These are phyloP conservation scores for Trachymyrmex septentrionalis DNA, from an alignment of 1,140 invertebrate species.

Conservation along the genomic window DNA sequence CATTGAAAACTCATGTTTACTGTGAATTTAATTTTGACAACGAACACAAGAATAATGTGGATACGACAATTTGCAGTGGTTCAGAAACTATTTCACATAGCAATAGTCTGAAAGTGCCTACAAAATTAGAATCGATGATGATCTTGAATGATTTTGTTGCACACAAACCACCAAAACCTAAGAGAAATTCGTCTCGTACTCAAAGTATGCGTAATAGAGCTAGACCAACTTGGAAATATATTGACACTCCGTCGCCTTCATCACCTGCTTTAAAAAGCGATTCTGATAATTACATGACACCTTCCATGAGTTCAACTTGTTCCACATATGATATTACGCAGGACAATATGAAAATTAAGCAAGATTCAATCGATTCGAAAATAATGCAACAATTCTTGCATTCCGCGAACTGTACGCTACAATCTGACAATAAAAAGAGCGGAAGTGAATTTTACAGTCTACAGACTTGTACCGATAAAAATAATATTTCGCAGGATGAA, in stretches of 20 bases:
- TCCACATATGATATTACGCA: not conserved
- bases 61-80: constrained; percentile 61
- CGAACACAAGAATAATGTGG: constrained; percentile 53
- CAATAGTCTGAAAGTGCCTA: constrained; percentile 73
- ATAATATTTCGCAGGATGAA: not conserved
- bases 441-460: constrained; percentile 77
- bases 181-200: constrained; percentile 80
- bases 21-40: constrained; percentile 81
- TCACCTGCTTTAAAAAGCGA: constrained; percentile 59
- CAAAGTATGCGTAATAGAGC: constrained; percentile 83
- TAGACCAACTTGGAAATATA: constrained; percentile 81
- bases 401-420: constrained; percentile 33
- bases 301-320: not conserved
- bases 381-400: constrained; percentile 62
- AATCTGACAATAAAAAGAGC: constrained; percentile 52
- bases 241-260: constrained; percentile 71
- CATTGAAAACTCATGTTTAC: constrained; percentile 75
- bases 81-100: constrained; percentile 70
- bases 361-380: constrained; percentile 36
- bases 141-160: constrained; percentile 84
- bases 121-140: constrained; percentile 80
- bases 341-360: not conserved
- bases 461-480: constrained; percentile 59
- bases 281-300: not conserved
- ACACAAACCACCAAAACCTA: constrained; percentile 86